Conservation (phyloP, 2,797 vertebrate species). For the Pseudopleuronectes americanus region DNA sequence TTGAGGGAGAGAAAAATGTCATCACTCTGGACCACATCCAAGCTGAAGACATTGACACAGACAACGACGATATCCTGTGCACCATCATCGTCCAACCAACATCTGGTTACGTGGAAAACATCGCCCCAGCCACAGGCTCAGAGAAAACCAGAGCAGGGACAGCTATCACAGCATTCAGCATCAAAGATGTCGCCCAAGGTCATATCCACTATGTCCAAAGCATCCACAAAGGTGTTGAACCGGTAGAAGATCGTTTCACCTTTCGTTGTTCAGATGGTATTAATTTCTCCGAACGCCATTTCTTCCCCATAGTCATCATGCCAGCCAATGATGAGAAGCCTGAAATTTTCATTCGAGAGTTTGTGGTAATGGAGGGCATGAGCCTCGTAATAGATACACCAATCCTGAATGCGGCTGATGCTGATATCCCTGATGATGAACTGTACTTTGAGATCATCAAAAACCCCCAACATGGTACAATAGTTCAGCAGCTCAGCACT, state of each 20-base stretch:
- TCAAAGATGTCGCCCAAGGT: conserved; percentile 83
- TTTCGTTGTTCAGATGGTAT: conserved; percentile 91
- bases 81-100: conserved; percentile 87
- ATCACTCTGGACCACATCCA: conserved; percentile 86
- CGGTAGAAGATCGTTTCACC: conserved; percentile 87
- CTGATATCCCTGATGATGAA: conserved; percentile 86
- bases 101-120: conserved; percentile 91
- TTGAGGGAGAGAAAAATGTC: conserved; percentile 88
- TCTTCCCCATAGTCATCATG: conserved; percentile 88
- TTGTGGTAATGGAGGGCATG: conserved; percentile 93
- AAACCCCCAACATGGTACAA: conserved; percentile 84
- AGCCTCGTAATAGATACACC: conserved; percentile 88
- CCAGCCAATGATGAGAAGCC: conserved; percentile 90
- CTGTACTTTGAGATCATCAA: conserved; percentile 87
- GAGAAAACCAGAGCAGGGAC: conserved; percentile 86
- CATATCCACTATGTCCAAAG: conserved; percentile 91
- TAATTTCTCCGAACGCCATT: conserved; percentile 87
- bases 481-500: conserved; percentile 87
- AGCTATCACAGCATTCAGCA: conserved; percentile 89
- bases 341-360: conserved; percentile 86
- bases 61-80: conserved; percentile 88
- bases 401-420: conserved; percentile 87
- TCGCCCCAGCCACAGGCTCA: conserved; percentile 87
- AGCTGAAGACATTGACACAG: conserved; percentile 87
- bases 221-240: conserved; percentile 90